phyloP scores from a whole-genome alignment of 2,113 vertebrate species.

The Python bivittatus region DNA sequence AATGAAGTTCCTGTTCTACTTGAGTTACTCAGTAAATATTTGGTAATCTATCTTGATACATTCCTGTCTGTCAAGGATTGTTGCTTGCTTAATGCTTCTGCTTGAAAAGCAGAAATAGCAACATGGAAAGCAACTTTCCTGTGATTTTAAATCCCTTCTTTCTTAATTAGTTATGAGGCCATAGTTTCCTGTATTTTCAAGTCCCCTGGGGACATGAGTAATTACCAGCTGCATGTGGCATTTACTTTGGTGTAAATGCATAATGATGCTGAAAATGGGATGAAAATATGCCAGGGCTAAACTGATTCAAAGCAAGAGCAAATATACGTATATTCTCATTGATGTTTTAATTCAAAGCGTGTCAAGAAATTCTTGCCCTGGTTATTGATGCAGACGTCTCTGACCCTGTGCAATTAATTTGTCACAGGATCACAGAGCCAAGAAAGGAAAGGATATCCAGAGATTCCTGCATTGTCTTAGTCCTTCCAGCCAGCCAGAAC shows the following conservation, averaged over 20 bases:
- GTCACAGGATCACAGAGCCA: not conserved
- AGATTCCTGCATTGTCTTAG: not conserved
- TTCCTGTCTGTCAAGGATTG: constrained; percentile 51
- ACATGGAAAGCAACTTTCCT: not conserved
- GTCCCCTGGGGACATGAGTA: not conserved
- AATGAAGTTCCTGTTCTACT: constrained; percentile 54
- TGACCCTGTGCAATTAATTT: not conserved
- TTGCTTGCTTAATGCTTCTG: constrained; percentile 13
- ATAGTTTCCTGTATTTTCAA: not conserved
- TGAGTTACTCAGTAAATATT: constrained; percentile 47
- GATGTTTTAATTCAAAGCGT: not conserved
- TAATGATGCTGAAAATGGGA: rapidly evolving
- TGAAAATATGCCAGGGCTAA: not conserved
- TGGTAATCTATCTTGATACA: constrained; percentile 52
- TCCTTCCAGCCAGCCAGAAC: not conserved
- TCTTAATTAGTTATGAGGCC: not conserved
- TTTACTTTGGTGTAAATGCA: constrained; percentile 9
- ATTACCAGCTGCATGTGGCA: constrained; percentile 15
- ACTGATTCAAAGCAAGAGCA: not conserved
- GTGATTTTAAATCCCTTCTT: not conserved
- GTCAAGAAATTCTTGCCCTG: not conserved
- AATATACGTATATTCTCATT: too few relatives aligned
- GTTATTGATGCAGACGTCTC: not conserved
- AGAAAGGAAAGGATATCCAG: not conserved
- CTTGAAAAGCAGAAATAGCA: constrained; percentile 15